Evolutionary conservation across 2,797 vertebrate species (phyloP), one percentile per base, ranked within the genome.

Genomic region (Labroides dimidiatus): DNA sequence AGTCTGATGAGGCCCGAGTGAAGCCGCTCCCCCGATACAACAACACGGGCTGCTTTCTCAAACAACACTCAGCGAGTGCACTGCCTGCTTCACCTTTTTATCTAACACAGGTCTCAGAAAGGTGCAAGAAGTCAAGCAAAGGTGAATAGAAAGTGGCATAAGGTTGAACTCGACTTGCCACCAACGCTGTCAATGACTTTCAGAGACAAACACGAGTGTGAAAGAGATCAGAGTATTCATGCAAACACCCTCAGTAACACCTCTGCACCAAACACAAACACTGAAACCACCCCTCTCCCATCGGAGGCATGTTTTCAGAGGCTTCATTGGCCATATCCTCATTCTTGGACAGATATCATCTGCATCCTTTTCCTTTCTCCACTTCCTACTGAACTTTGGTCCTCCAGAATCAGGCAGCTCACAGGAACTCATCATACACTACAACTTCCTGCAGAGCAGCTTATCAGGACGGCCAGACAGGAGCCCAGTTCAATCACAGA

Each of bases 371-470:
- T 90, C 91, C 89, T 91, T 86, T 91, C 80, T 88, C 80, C 67
- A 81, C 88, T 87, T 74, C 86, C 92, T 74, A 19, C 68, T 84
- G 86, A 91, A 84, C 91, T 88, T 77, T 81, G 77, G 57, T 87
- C 76, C 72, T 79, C 89, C 58, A 78, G 75, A 87, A 82, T 50
- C 84, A 78, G 77, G 66, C 54, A 80, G 70, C 87, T 82, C 44
- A 84, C 85, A 95, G 95, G 95, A 96, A 90, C 92, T 96, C 94
- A 95, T 95, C 86, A 69, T 86, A 37, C 74, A 90, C 89, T 92
- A 95, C 75, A 82, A 95, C 95, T 96, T 96, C 96, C 95, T 96
- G 93, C 88, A 84, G 83, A 90, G 82, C 16, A 77, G 73, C 90
- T 95, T 96, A 96, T 96, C 95, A 93, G 79, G 1, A 65, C 30